Evolutionary conservation across 37 sponge, comb jelly and placozoan genomes (phyloP).

Genomic region (Dysidea cf. avara): DNA sequence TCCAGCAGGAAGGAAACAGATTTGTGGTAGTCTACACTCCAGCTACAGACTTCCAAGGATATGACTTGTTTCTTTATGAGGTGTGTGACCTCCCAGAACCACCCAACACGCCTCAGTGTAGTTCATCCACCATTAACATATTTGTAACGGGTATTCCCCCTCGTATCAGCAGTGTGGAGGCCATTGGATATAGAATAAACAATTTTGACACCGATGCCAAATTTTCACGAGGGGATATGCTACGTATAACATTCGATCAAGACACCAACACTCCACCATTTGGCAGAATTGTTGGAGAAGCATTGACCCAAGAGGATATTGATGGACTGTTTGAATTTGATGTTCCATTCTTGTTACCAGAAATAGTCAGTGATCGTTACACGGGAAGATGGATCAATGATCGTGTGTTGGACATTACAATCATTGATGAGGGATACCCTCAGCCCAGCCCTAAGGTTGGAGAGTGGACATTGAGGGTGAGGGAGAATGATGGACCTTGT

Average conservation of each 20-base stretch:
- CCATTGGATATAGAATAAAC: conserved; percentile 1
- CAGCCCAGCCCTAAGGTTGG: conserved; percentile 71
- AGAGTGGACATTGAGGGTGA: conserved; percentile 63
- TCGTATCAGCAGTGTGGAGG: conserved; percentile 45
- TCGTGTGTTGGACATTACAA: conserved; percentile 40
- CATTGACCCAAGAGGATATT: conserved; percentile 41
- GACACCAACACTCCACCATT: conserved; percentile 84
- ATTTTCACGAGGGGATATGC: conserved; percentile 64
- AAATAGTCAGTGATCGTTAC: conserved; percentile 29
- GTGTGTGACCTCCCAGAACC: conserved; percentile 56
- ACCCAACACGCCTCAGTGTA: conserved; percentile 31
- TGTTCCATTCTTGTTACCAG: conserved; percentile 51
- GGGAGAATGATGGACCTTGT: conserved; percentile 55
- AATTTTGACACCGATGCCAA: conserved; percentile 49
- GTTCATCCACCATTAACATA: conserved; percentile 54
- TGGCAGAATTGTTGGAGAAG: conserved; percentile 1
- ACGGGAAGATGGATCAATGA: conserved; percentile 60
- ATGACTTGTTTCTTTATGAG: conserved; percentile 65
- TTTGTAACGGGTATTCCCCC: conserved; percentile 67
- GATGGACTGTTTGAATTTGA: conserved; percentile 64
- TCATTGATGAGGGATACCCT: conserved; percentile 82
- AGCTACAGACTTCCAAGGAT: conserved; percentile 49
- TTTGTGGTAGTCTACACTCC: conserved; percentile 59
- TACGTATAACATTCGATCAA: conserved; percentile 54
- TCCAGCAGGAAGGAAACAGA: not conserved